phyloP scores from a whole-genome alignment of 2,888 invertebrate genomes.

The Nebria salina region DNA sequence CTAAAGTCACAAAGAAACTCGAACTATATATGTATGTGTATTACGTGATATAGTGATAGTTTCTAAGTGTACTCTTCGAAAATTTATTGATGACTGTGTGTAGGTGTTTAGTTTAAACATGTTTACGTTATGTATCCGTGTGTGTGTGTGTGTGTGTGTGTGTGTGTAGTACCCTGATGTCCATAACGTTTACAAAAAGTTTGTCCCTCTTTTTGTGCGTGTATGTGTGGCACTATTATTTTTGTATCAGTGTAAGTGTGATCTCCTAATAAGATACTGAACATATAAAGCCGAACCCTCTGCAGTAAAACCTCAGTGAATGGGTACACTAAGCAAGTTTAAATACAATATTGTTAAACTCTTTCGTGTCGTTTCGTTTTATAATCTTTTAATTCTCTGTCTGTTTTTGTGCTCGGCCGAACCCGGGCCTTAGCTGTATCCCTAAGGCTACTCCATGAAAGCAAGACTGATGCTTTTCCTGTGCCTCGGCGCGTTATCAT shows the following conservation, averaged over 20 bases:
- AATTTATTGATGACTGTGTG: too few relatives aligned
- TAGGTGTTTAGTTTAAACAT: too few relatives aligned
- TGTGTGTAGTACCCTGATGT: background rate
- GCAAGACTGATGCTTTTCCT: background rate
- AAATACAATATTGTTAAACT: conserved; percentile 32
- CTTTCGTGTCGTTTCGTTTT: conserved; percentile 37
- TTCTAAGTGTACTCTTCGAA: too few relatives aligned
- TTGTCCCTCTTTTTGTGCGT: background rate
- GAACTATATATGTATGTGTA: too few relatives aligned
- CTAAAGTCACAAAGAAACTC: too few relatives aligned
- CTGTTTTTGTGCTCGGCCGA: background rate
- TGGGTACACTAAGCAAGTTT: background rate
- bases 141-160: background rate
- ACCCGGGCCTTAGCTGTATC: background rate
- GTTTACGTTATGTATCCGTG: too few relatives aligned
- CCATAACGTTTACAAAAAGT: background rate
- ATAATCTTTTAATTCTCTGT: conserved; percentile 32
- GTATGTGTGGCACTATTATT: background rate
- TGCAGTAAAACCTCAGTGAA: background rate
- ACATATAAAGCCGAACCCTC: background rate
- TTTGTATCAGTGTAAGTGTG: background rate
- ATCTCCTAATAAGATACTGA: background rate
- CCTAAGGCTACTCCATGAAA: background rate
- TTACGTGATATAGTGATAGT: too few relatives aligned
- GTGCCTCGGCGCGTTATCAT: background rate